Percentiles rank a stretch among this genome's conserved stretches.
Conservation (phyloP, 2,113 vertebrate genomes). For the Oceanites oceanicus region DNA sequence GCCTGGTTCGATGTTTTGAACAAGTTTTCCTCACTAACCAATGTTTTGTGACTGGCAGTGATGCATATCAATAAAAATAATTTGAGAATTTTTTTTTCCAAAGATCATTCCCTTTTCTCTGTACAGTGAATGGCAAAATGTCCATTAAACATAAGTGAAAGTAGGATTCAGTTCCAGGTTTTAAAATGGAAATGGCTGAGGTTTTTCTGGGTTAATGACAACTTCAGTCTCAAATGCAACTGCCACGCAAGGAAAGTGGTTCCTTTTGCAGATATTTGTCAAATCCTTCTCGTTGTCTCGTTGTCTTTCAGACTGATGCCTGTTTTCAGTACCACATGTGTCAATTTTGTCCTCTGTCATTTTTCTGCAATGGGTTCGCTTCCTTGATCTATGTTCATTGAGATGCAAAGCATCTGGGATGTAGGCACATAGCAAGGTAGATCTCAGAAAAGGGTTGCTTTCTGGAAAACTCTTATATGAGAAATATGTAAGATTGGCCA, state of each 20-base stretch:
- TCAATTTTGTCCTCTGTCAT: not conserved
- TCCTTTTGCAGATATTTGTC: not conserved
- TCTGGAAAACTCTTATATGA: not conserved
- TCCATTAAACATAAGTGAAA: not conserved
- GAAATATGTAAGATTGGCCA: not conserved
- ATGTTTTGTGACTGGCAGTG: not conserved
- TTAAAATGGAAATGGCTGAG: not conserved
- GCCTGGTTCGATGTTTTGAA: not conserved
- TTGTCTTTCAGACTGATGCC: not conserved
- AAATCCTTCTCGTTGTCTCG: not conserved
- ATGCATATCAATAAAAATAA: not conserved
- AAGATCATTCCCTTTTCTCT: not conserved
- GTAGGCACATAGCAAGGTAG: not conserved
- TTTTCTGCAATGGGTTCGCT: not conserved
- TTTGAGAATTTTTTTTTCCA: not conserved
- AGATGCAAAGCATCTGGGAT: not conserved
- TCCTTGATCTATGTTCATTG: not conserved
- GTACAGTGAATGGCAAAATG: not conserved
- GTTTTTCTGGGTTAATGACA: not conserved
- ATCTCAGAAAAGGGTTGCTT: not conserved
- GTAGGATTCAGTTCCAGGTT: not conserved
- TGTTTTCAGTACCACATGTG: not conserved
- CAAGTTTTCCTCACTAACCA: not conserved
- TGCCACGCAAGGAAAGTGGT: not conserved
- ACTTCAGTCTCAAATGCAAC: not conserved